Evolutionary conservation across 2,113 vertebrate species (phyloP), one percentile per base, ranked within the genome.

Genomic region (Pelodiscus sinensis): DNA sequence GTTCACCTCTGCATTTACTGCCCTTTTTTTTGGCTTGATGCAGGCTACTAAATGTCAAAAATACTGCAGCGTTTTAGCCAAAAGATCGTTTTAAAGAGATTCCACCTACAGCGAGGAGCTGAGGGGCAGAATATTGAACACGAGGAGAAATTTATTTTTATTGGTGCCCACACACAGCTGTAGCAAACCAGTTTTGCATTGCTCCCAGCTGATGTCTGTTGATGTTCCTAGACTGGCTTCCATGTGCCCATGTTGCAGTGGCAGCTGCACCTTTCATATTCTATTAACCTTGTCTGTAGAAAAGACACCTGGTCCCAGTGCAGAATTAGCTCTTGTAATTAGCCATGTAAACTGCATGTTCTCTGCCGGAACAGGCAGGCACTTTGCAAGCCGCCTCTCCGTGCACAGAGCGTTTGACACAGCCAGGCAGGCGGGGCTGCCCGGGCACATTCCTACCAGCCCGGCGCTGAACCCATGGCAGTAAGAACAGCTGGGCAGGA

Each of bases 271-370:
- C 85, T 87, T 93, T 97, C 96, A 92, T 95, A 95, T 97, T 90
- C 96, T 95, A 96, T 98, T 98, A 98, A 97, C 97, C 97, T 97
- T 97, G 96, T 92, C 96, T 97, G 96, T 85, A 83, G 97, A 95
- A 94, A 91, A 97, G 96, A 97, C 97, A 97, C 96, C 96, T 97
- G 97, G 94, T 94, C 96, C 95, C 95, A 92, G 94, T 2, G 0
- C 92, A 94, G 96, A 93, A 87, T 93, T 80, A 93, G 93, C 87
- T 91, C 94, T 84, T 94, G 95, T 96, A 96, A 96, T 97, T 97
- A 97, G 96, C 90, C 94, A 85, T 86, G 96, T 97, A 97, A 97
- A 96, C 97, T 87, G 60, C 86, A 58, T 51, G 6, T 35, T 60
- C 25, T 91, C 79, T 38, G 71, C 89, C 29, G 86, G 90, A 60